Evolutionary conservation across 2,888 invertebrate species (phyloP), one percentile per base, ranked within the genome.

Genomic region (Melolontha melolontha): DNA sequence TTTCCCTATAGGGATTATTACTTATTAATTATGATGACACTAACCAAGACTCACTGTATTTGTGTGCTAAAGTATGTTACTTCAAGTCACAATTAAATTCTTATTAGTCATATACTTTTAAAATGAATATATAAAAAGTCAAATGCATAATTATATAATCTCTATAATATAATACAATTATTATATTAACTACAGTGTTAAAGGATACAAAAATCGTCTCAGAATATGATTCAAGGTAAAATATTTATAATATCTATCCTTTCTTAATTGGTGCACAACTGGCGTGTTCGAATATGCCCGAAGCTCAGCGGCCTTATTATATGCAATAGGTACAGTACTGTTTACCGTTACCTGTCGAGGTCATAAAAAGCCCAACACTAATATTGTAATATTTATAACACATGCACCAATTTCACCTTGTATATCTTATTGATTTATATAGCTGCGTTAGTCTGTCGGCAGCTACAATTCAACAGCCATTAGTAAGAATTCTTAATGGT

Each of bases 401-500:
- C 59, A 47, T 62, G 17, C 59, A 62, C 16, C 47, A 34, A 40
- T 57, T 66, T 66, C 59, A 66, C 66, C 66, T 66, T 66, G 66
- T 66, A 42, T 59, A 52, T 64, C 64, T 44, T 54, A 62, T 64
- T 66, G 66, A 57, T 66, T 66, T 57, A 57, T 57, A n/a, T 34
- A 29, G 59, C 42, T 17, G 47, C 47, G 47, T 62, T 47, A n/a
- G 34, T 16, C 44, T 34, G 59, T 47, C 47, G 47, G 34, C 59
- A 62, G 39, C 29, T 10, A 11, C 59, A 14, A 42, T 62, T 44
- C 59, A n/a, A 62, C 47, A 47, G 39, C 34, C 59, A 34, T 34
- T 62, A 62, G 59, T 17, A 62, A 47, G 14, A 47, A 47, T 62
- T 62, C 34, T 62, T 62, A 62, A 47, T 62, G 29, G 47, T 16